Conservation (phyloP, 2,113 vertebrate genomes). For the Nycticebus coucang region DNA sequence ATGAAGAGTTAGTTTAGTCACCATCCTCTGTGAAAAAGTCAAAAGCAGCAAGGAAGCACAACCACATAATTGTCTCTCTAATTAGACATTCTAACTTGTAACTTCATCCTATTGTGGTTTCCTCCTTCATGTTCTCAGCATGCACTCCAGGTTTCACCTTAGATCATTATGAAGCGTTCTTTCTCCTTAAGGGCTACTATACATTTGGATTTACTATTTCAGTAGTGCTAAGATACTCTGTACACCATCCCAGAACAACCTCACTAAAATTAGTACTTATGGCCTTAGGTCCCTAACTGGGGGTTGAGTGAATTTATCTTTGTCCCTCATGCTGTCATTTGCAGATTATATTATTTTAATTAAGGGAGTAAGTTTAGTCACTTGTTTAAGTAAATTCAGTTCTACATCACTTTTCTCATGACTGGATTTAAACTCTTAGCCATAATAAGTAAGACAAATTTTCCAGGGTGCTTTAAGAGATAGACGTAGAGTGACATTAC, state of each 20-base stretch:
- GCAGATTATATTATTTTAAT: background rate
- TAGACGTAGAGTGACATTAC: fast-evolving
- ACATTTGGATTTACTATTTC: background rate
- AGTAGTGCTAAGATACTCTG: background rate
- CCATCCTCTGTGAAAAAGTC: background rate
- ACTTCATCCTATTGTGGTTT: background rate
- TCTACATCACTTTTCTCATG: background rate
- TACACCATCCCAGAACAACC: background rate
- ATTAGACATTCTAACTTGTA: background rate
- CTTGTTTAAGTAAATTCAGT: background rate
- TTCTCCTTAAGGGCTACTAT: background rate
- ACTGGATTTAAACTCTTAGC: background rate
- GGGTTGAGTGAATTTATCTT: background rate
- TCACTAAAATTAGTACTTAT: background rate
- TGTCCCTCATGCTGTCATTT: background rate
- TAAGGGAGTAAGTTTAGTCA: background rate
- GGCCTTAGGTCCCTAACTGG: too few species aligned
- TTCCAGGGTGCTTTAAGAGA: background rate
- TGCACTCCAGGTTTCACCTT: too few species aligned
- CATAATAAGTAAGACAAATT: background rate
- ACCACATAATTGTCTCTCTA: background rate
- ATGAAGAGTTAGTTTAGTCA: background rate
- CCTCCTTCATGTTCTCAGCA: background rate
- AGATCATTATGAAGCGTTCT: background rate
- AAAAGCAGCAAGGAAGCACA: background rate